Base-by-base conservation (phyloP, 2,888 invertebrate species). In the Craniophora ligustri region DNA sequence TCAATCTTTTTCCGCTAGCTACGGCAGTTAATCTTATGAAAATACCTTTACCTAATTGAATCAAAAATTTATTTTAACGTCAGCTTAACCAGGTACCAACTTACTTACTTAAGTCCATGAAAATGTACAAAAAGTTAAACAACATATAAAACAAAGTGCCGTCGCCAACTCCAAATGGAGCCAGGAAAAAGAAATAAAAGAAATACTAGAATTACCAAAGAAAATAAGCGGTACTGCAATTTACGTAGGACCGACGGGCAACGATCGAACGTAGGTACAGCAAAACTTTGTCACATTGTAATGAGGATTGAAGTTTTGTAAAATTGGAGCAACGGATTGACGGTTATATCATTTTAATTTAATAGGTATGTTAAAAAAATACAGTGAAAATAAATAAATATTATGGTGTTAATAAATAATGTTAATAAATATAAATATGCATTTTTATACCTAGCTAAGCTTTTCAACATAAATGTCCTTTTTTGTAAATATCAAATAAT, bases 171-270 rank as follows among this genome's bases (percentile, higher is more conserved):
- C 59, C 40, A 39, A 30, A 54, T 54, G 55, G 42, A 46, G 53
- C 46, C 44, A 38, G 36, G 39, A 51, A 44, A 57, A 15, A 28
- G 40, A 66, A 55, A 71, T 49, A 74, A 75, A 68, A 61, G 51
- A 69, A 69, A 60, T 61, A 23, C 36, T 15, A 3, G 31, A 21
- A 41, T 60, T 72, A 65, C 65, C 61, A 66, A 59, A 67, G 54
- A 53, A 66, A 72, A 67, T 50, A 62, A 68, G 69, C 42, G 49
- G 31, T 18, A 5, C 66, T 67, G 66, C 67, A 67, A 79, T 39
- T 78, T 72, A 77, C 70, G 76, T 59, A 73, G 76, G 50, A 81
- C 84, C 85, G 85, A 50, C 86, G 85, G 84, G 11, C 47, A 31
- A 8, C 46, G 41, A 36, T 39, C 15, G 3, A 44, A 49, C 18